Evolutionary conservation across 2,797 vertebrate species (phyloP).

Genomic region (Falco novaeseelandiae): DNA sequence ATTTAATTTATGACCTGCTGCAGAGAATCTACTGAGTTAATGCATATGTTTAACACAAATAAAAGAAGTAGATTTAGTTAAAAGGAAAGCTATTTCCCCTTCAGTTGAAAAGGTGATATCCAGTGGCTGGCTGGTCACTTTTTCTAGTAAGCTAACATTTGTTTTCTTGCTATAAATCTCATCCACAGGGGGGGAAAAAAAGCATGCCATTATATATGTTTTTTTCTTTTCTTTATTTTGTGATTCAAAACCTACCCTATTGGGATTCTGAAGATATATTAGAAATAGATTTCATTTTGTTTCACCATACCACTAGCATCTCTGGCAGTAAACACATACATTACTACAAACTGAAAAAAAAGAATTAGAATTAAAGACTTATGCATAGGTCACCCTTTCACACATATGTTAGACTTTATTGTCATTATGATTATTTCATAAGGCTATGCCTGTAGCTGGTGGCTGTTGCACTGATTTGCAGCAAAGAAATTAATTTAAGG

Average conservation of each 20-base stretch:
- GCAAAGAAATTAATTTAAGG: not conserved
- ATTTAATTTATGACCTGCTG: constrained; percentile 44
- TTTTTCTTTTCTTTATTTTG: not conserved
- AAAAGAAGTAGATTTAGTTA: constrained; percentile 26
- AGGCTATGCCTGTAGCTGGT: not conserved
- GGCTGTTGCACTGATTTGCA: not conserved
- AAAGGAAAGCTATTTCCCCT: constrained; percentile 23
- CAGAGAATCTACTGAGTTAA: constrained; percentile 1
- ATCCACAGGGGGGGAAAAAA: not conserved
- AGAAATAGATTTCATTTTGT: constrained; percentile 32
- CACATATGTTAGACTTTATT: not conserved
- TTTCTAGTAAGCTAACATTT: not conserved
- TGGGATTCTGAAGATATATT: not conserved
- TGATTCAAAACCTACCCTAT: not conserved
- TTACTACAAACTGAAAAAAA: not conserved
- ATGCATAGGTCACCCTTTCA: not conserved
- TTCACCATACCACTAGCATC: not conserved
- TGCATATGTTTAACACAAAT: constrained; percentile 27
- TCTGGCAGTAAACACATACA: constrained; percentile 4
- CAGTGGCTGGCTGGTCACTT: not conserved
- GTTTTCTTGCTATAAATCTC: not conserved
- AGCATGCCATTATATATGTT: not conserved
- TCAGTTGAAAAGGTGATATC: constrained; percentile 7
- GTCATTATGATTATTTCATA: not conserved
- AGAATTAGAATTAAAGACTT: not conserved